A percentile compares a stretch with the other conserved stretches of the same genome.
phyloP scores from a whole-genome alignment of 2,797 vertebrate genomes.

The Capromys pilorides region DNA sequence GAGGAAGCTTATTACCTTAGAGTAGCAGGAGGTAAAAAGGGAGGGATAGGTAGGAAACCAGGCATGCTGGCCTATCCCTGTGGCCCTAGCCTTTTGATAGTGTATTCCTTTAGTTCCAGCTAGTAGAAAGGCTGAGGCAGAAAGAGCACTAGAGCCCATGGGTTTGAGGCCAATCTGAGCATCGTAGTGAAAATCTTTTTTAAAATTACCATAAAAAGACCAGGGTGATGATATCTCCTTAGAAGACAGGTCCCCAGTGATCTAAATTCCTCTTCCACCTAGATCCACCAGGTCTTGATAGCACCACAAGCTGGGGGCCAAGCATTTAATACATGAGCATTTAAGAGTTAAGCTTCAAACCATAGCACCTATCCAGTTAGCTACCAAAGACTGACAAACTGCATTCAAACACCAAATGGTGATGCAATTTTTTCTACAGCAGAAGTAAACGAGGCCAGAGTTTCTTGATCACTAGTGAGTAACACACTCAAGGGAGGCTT shows the following conservation, averaged over 20 bases:
- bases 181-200: neutral
- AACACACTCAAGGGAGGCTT: neutral
- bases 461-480: neutral
- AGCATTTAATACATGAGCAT: neutral
- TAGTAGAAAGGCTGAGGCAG: neutral
- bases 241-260: neutral
- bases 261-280: neutral
- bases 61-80: neutral
- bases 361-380: neutral
- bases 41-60: neutral
- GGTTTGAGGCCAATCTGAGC: neutral
- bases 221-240: too few relatives aligned
- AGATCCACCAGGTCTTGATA: neutral
- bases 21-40: too few relatives aligned
- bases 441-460: neutral
- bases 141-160: neutral
- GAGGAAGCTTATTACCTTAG: neutral
- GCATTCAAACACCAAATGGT: neutral
- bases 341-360: neutral
- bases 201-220: neutral
- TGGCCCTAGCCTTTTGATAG: neutral
- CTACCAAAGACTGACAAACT: neutral
- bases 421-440: neutral
- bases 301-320: neutral
- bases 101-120: neutral